Evolutionary conservation across 2,888 invertebrate genomes (phyloP).

Genomic region (Chromoteleia sp.): DNA sequence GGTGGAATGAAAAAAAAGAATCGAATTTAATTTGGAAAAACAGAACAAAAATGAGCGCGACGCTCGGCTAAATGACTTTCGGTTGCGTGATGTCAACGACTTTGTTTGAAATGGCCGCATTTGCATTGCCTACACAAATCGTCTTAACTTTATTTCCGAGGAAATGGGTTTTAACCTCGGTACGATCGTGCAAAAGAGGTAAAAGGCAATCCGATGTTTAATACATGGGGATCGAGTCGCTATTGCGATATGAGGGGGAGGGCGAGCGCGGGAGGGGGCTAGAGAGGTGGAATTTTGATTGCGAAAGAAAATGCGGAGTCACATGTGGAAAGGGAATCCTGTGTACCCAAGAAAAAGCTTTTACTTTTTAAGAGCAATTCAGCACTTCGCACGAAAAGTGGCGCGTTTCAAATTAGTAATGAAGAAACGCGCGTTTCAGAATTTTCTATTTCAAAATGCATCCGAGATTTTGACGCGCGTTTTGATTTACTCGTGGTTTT

Average conservation of each 20-base stretch:
- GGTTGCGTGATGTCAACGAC: conserved; percentile 44
- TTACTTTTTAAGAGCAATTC: not conserved
- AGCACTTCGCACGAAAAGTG: not conserved
- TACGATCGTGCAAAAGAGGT: conserved; percentile 47
- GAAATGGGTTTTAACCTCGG: conserved; percentile 70
- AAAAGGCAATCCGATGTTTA: conserved; percentile 79
- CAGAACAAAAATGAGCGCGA: conserved; percentile 25
- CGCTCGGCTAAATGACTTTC: conserved; percentile 38
- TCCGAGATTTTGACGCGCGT: too few species aligned
- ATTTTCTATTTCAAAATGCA: too few species aligned
- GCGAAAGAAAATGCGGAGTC: not conserved
- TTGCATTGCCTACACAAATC: conserved; percentile 61
- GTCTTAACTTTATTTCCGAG: conserved; percentile 68
- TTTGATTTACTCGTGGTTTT: too few species aligned
- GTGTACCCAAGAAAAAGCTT: conserved; percentile 6
- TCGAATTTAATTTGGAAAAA: conserved; percentile 41
- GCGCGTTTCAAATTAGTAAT: too few species aligned
- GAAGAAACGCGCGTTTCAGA: too few species aligned
- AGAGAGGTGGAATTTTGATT: conserved; percentile 4
- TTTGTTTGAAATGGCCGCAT: conserved; percentile 36
- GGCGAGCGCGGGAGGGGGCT: conserved; percentile 16
- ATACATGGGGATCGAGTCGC: conserved; percentile 82
- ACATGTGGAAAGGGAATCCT: not conserved
- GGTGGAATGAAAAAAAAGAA: conserved; percentile 10
- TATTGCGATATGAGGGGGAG: conserved; percentile 77